Evolutionary conservation across 2,888 invertebrate species (phyloP).

Genomic region (Agonopterix heracliana): DNA sequence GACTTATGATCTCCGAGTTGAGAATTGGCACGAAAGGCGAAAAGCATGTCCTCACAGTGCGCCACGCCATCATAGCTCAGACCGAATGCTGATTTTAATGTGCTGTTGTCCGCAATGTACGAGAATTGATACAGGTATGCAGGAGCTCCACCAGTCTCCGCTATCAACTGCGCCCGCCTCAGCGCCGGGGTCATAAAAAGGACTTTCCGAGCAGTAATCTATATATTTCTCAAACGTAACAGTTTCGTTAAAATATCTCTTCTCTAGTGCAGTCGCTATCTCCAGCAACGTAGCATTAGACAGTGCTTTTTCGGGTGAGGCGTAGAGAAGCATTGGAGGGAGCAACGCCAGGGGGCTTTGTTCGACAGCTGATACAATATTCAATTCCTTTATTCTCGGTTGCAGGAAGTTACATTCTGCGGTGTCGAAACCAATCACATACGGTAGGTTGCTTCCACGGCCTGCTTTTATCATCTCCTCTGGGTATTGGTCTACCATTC

Average conservation of each 20-base stretch:
- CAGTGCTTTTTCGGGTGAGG: slow-evolving; percentile 23
- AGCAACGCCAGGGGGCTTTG: slow-evolving; percentile 4
- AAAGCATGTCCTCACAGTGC: slow-evolving; percentile 74
- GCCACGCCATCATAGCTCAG: slow-evolving; percentile 36
- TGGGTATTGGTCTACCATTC: slow-evolving; percentile 51
- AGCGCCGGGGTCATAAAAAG: slow-evolving; percentile 25
- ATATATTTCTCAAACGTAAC: slow-evolving; percentile 14
- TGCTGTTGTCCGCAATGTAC: slow-evolving; percentile 51
- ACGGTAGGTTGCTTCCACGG: slow-evolving; percentile 42
- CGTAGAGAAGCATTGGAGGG: slow-evolving; percentile 40
- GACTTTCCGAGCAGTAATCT: slow-evolving; percentile 17
- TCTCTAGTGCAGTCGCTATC: slow-evolving; percentile 3
- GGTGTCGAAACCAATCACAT: slow-evolving; percentile 50
- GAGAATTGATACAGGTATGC: slow-evolving; percentile 63
- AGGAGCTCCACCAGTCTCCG: slow-evolving; percentile 25
- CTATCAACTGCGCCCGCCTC: slow-evolving; percentile 23
- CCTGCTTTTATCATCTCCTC: slow-evolving; percentile 41
- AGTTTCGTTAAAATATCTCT: slow-evolving; percentile 18
- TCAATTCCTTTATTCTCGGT: slow-evolving; percentile 27
- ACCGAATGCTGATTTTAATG: slow-evolving; percentile 35
- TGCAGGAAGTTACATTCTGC: slow-evolving; percentile 53
- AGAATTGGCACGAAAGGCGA: slow-evolving; percentile 60
- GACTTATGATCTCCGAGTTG: background rate
- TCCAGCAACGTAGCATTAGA: background rate
- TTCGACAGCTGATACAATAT: slow-evolving; percentile 12